Base-by-base conservation (phyloP, 2,888 invertebrate species). In the Frankliniella intonsa region DNA sequence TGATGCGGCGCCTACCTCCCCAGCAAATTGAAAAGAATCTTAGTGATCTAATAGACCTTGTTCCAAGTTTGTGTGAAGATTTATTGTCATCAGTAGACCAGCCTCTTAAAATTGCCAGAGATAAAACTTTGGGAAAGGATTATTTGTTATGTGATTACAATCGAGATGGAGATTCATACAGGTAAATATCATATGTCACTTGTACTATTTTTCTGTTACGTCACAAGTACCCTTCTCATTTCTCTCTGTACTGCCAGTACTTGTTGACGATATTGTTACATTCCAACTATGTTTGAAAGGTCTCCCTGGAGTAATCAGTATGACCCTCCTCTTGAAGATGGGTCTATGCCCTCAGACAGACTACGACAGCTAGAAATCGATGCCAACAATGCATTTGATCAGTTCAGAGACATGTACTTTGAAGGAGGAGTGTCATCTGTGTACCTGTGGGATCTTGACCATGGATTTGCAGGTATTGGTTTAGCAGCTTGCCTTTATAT, bases 231-330 rank as follows among this genome's bases (percentile, higher is more conserved):
- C 83, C 38, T 38, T 76, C 17, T 55, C 25, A 22, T 19, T 22
- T 27, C 19, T 17, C 27, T 17, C 7, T 62, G 50, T 50, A 5
- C 38, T 80, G 14, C 49, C 38, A 50, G 17, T 38, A 27, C 14
- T 62, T 50, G 9, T 55, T 80, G 14, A 76, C 38, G 22, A 9
- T 51, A 17, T 14, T 50, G 8, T 80, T 1, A 17, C 76, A n/a
- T 27, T 25, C n/a, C 82, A 76, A 38, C 69, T 83, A 51, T 83
- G 80, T 85, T 62, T 62, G 17, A 25, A 85, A 94, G 96, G 86
- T 99, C 99, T 27, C 99, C 99, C 1, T 99, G 99, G 99, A 98
- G 98, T 85, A 99, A 99, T 89, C 95, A 95, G 0, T 99, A 99
- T 87, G 97, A 98, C 88, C 99, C 99, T 22, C 96, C 97, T 0